Conservation (phyloP, 2,888 invertebrate species). For the Phymatocera aterrima region DNA sequence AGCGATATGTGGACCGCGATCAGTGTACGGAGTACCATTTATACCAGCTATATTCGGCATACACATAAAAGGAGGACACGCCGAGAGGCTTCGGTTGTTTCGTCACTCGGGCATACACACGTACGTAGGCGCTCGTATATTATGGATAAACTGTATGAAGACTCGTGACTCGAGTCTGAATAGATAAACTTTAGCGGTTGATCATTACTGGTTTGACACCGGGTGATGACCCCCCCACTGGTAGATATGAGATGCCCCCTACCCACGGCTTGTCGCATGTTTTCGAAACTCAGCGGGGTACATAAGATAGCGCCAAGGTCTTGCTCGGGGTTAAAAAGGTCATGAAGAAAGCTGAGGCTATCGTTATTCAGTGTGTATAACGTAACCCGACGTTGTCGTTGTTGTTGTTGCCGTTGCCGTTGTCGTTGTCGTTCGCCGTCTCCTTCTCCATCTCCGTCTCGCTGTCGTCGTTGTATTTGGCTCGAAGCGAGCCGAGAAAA, state of each 20-base stretch:
- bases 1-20: no score
- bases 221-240: conserved; percentile 36
- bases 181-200: conserved; percentile 19
- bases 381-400: neutral
- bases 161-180: conserved; percentile 6
- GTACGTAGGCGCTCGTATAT: neutral
- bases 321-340: conserved; percentile 12
- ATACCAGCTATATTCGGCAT: no score
- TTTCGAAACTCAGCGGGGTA: conserved; percentile 42
- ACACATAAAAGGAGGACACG: no score
- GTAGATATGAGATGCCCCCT: conserved; percentile 40
- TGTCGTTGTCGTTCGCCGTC: neutral
- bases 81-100: no score
- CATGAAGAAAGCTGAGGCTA: conserved; percentile 36
- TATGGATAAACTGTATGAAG: no score
- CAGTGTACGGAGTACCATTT: no score
- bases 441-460: neutral
- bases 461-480: neutral
- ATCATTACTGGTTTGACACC: conserved; percentile 23
- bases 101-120: neutral
- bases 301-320: conserved; percentile 37
- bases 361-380: neutral
- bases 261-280: conserved; percentile 12
- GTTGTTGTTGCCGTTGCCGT: neutral
- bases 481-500: neutral